Evolutionary conservation across 2,113 vertebrate genomes (phyloP), one percentile per base, ranked within the genome.

Genomic region (Hystrix cristata): DNA sequence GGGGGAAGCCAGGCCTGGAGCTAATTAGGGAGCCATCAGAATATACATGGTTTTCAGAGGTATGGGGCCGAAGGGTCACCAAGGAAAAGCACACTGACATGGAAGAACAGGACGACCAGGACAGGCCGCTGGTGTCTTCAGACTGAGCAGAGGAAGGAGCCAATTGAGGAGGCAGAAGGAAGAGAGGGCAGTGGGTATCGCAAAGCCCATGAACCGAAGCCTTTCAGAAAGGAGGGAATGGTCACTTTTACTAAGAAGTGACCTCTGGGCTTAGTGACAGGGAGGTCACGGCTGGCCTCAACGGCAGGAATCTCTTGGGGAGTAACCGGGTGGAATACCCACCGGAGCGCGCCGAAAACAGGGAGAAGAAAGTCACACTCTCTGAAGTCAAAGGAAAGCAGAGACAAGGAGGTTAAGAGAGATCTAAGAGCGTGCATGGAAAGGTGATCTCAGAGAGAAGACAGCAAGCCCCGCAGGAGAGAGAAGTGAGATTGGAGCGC

Each of bases 181-280:
- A 87, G 74, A 34, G 15, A 81, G 25, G 16, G 18, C 3, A 25
- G 16, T 76, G 62, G 48, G 13, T 23, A 25, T 74, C 55, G 34
- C 25, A 55, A 65, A 95, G 64, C 29, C 14, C 7, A 67, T 12
- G 51, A 57, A 93, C 51, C 43, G 93, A 59, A 93, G 57, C 38
- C 31, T 51, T 94, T 89, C 14, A 81, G 78, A 64, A 67, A 86
- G 27, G 27, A 87, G 13, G 21, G 90, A 72, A 67, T 46, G 25
- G 87, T 90, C 60, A 87, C 25, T 34, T 64, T 69, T 74, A 55
- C 48, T 81, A 93, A 84, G 29, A 82, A n/a, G 38, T 72, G 74
- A 27, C 53, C 31, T 12, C 64, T 57, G 19, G 48, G 65, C 67
- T 96, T 74, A 62, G 62, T 14, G 60, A 78, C 14, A 16, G 51